Evolutionary conservation across 2,797 vertebrate genomes (phyloP), one percentile per base, ranked within the genome.

Genomic region (Enteromius viviparus): DNA sequence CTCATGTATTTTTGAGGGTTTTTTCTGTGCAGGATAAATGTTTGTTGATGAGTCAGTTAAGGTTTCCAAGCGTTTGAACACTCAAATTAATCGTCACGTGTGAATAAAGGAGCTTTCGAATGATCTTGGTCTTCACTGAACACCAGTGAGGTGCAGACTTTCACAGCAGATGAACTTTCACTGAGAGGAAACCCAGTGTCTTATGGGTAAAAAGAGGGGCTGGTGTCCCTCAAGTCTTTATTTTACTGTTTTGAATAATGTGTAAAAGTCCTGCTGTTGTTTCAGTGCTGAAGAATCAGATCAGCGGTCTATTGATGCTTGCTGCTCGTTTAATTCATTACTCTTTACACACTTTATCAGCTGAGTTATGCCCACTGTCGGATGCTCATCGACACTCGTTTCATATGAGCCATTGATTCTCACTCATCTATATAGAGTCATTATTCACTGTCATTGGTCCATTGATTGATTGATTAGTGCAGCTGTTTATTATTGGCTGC

Each of bases 391-490:
- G 47, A 79, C 55, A 17, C 62, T 26, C 14, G 47, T 62, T 40
- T 58, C 32, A 26, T 26, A 72, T 80, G 32, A 14, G 53, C 79
- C 66, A 93, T 93, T 92, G 90, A 93, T 92, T 86, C 12, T 37
- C 83, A 85, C 89, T 89, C 86, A 90, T 88, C 83, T 80, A 87
- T 91, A 89, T 89, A 87, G 89, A 78, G 87, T 81, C 85, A 92
- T 94, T 89, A 90, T 91, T 93, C 91, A 91, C 71, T 94, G 92
- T 89, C 92, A 91, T 87, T 90, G 89, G 77, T 79, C 89, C 42
- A 93, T 94, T 92, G 94, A 94, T 94, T 88, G 78, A 94, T 93
- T 91, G 93, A 94, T 93, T 86, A 79, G 87, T 81, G 74, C 92
- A 93, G 90, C 91, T 87, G 71, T 40, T 78, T 40, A 53, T 74